Evolutionary conservation across 2,113 vertebrate genomes (phyloP), one percentile per base, ranked within the genome.

Genomic region (Gymnogyps californianus): DNA sequence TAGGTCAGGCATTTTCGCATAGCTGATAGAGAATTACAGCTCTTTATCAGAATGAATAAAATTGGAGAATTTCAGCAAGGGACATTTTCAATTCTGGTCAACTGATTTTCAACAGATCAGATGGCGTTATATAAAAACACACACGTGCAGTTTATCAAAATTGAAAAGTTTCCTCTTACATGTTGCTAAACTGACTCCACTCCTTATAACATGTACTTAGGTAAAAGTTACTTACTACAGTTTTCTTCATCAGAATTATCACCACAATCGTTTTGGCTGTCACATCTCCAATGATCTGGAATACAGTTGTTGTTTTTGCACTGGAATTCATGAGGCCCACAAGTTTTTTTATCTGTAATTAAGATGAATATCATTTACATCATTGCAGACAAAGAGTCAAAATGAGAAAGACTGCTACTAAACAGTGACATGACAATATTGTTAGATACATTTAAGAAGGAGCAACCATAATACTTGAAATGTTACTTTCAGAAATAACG

Each of bases 241-340:
- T 98, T 99, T 98, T 99, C 99, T 98, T 99, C 99, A 83, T 99
- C 99, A 36, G 99, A 99, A 98, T 99, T 99, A 97, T 99, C 99
- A 95, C 99, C 99, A 44, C 99, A 99, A 90, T 99, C 99, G 16
- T 99, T 99, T 95, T 99, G 99, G 93, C 99, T 99, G 98, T 99
- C 99, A 97, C 99, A 99, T 66, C 99, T 98, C 99, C 99, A 99
- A 55, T 99, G 99, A 95, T 99, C 99, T 17, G 99, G 99, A 97
- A 99, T 99, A 97, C 99, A 99, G 98, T 99, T 99, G 98, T 99
- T 99, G 98, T 99, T 99, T 98, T 99, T 98, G 89, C 99, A 99
- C 91, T 99, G 99, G 97, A 99, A 99, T 97, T 99, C 99, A 91
- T 99, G 99, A 97, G 99, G 99, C 51, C 99, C 99, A 79, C 99